Percentiles rank a stretch among this genome's conserved stretches.
Conservation (phyloP, 2,113 vertebrate species). For the Pyxicephalus adspersus region DNA sequence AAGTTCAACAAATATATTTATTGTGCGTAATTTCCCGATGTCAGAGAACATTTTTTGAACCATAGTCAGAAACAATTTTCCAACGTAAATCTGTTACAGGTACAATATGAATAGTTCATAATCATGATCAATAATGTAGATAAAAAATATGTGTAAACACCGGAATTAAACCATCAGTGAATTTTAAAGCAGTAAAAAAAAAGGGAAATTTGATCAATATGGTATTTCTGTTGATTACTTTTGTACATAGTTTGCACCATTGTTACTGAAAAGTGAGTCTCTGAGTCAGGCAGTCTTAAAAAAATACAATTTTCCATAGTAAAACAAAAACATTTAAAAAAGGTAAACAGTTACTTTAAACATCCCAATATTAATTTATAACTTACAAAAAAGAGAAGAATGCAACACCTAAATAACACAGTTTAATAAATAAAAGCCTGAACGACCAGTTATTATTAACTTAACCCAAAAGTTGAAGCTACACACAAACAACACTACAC, state of each 20-base stretch:
- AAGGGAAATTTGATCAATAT: neutral
- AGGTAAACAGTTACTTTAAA: conserved; percentile 38
- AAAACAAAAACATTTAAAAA: conserved; percentile 36
- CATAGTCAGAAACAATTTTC: too few species aligned
- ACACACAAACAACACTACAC: conserved; percentile 47
- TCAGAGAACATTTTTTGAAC: neutral
- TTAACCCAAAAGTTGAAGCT: conserved; percentile 40
- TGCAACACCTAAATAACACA: conserved; percentile 50
- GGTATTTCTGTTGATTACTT: neutral
- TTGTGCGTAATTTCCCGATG: conserved; percentile 38
- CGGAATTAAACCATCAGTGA: conserved; percentile 25
- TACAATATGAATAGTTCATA: too few species aligned
- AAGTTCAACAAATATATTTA: conserved; percentile 23
- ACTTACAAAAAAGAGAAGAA: conserved; percentile 53
- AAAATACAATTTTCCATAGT: conserved; percentile 21
- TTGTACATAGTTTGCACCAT: neutral
- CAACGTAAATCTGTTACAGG: too few species aligned
- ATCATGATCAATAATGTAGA: too few species aligned
- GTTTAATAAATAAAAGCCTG: conserved; percentile 53
- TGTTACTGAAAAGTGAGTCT: neutral
- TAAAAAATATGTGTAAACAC: neutral
- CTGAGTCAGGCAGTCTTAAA: conserved; percentile 17
- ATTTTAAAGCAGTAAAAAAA: too few species aligned
- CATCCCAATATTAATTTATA: conserved; percentile 47
- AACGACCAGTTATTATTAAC: conserved; percentile 39